These are phyloP conservation scores for Ferrisia virgata DNA, from an alignment of 2,888 invertebrate species.

Conservation along the genomic window DNA sequence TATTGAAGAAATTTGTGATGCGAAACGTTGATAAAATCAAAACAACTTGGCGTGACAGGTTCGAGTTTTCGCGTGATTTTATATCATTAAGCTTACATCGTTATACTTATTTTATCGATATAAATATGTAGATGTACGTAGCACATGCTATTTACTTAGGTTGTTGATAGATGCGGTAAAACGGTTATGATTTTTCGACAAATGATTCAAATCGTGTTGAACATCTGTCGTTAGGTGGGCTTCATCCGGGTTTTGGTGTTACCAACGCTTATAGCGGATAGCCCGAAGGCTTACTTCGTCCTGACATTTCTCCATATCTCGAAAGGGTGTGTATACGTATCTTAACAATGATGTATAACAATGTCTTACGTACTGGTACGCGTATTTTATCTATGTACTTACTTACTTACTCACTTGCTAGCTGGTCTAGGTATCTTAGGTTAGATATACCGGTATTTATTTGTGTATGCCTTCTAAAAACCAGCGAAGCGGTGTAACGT, in stretches of 20 bases:
- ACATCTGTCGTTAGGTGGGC: slow-evolving; percentile 19
- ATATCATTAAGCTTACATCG: not conserved
- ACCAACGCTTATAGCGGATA: not conserved
- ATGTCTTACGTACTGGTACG: not conserved
- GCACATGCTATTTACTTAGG: too few species aligned
- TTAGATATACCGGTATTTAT: too few species aligned
- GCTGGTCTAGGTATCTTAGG: too few species aligned
- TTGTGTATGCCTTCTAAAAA: too few species aligned
- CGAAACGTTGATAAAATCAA: not conserved
- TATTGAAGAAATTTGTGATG: not conserved
- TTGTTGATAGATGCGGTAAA: not conserved
- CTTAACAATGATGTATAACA: slow-evolving; percentile 7
- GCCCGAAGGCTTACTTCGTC: not conserved
- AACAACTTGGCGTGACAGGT: not conserved
- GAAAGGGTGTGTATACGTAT: slow-evolving; percentile 5
- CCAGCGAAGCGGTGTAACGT: not conserved
- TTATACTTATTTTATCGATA: not conserved
- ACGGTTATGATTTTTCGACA: not conserved
- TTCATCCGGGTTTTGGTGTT: not conserved
- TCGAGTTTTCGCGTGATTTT: not conserved
- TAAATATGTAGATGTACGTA: not conserved
- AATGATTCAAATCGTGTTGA: not conserved
- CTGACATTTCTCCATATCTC: slow-evolving; percentile 18
- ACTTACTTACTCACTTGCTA: too few species aligned
- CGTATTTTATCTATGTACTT: not conserved